Percentiles rank a stretch among this genome's conserved stretches.
phyloP scores from a whole-genome alignment of 2,888 invertebrate genomes.

The Protophormia terraenovae region DNA sequence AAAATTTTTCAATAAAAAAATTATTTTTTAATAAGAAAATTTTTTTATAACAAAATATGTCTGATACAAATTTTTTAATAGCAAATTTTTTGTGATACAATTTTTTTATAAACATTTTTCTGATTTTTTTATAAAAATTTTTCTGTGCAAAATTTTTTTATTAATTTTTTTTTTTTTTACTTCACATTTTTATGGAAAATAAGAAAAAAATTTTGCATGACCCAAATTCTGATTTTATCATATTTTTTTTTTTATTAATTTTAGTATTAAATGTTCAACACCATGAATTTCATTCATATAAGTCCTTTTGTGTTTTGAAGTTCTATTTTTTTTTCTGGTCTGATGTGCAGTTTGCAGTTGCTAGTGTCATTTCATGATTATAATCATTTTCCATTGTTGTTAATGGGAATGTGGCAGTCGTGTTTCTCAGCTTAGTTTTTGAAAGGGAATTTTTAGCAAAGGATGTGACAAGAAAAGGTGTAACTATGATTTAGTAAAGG shows the following conservation, averaged over 20 bases:
- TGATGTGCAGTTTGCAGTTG: background rate
- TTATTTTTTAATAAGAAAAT: no score
- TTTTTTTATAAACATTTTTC: no score
- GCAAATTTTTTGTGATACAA: no score
- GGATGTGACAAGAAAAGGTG: background rate
- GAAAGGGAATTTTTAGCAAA: background rate
- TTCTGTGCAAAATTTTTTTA: no score
- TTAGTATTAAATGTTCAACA: background rate
- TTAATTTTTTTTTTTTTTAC: no score
- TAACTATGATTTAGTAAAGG: background rate
- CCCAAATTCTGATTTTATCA: no score
- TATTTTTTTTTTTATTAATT: background rate
- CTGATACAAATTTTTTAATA: no score
- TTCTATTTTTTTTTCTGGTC: background rate
- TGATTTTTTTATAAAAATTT: no score
- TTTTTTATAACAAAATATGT: no score
- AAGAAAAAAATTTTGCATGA: no score
- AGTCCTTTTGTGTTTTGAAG: background rate
- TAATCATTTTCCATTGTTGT: constrained; percentile 5
- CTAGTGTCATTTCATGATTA: background rate
- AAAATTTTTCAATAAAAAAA: no score
- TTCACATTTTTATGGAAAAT: no score
- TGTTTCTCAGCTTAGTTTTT: background rate
- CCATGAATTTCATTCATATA: background rate
- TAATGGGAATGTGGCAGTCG: background rate